Evolutionary conservation across 1,140 invertebrate genomes (phyloP), one percentile per base, ranked within the genome.

Genomic region (Drosophila erecta): DNA sequence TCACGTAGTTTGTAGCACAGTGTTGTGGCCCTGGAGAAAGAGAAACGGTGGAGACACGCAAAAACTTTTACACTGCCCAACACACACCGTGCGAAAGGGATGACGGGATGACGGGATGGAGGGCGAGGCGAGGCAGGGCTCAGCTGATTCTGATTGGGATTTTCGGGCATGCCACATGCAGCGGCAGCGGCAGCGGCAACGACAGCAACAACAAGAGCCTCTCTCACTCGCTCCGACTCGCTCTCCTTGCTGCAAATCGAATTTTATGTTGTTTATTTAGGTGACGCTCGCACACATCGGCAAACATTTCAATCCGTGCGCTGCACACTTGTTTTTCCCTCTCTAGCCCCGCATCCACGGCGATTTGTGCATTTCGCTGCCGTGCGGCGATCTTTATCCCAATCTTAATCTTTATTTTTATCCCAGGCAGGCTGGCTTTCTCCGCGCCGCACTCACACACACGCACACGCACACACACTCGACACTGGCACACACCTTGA

Each of bases 301-400:
- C 47, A 50, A 72, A 58, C 38, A 66, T 64, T 65, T 47, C 38
- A 66, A 50, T 66, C 61, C 40, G 59, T 64, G 15, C 51, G 53
- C 57, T 72, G 38, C 38, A 51, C 69, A 72, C 65, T 73, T 71
- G 65, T 72, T 72, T 73, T 70, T 59, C 35, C n/a, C 61, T 72
- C 24, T 22, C 37, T 12, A 17, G 33, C 37, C 40, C 46, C 47
- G 24, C 4, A 51, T 38, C 46, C 35, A 15, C 67, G 43, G 40
- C 37, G 15, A 53, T 59, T 69, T 53, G 15, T 50, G 37, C 14
- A 14, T 12, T 38, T 38, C 4, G 37, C 11, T 50, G 33, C 20
- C 17, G 44, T 51, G 14, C 41, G 22, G 33, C 33, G 33, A 66
- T 64, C 44, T 65, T 46, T 46, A 44, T 46, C 41, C 20, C 11